These are phyloP conservation scores for Spongilla lacustris DNA, from an alignment of 37 sponge, comb jelly and placozoan species.

Conservation along the genomic window DNA sequence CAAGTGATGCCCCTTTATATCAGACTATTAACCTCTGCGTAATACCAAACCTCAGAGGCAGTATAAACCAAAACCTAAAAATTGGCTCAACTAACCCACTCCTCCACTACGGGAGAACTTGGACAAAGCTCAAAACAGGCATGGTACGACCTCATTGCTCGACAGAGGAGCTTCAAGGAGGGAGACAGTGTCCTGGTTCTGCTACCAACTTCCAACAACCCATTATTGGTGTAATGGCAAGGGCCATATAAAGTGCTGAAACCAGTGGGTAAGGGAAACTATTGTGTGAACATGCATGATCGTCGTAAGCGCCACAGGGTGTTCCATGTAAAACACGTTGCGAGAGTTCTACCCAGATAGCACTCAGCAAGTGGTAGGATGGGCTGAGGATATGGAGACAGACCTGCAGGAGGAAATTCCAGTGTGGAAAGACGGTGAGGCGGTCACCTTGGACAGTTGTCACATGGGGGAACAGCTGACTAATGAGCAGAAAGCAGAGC, in stretches of 20 bases:
- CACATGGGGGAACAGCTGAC: too few relatives aligned
- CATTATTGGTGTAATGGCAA: conserved; percentile 18
- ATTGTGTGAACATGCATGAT: conserved; percentile 35
- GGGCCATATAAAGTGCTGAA: conserved; percentile 36
- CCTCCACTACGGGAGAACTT: conserved; percentile 9
- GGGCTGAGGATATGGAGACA: too few relatives aligned
- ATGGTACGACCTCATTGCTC: conserved; percentile 25
- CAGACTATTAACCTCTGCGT: too few relatives aligned
- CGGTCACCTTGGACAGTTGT: too few relatives aligned
- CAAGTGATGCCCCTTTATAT: too few relatives aligned
- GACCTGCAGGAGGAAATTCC: too few relatives aligned
- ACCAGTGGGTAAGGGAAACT: conserved; percentile 23
- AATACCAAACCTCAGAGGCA: too few relatives aligned
- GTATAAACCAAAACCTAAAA: too few relatives aligned
- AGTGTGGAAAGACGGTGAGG: too few relatives aligned
- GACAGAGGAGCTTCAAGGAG: not conserved
- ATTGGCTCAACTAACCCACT: too few relatives aligned
- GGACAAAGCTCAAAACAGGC: conserved; percentile 20
- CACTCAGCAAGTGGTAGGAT: too few relatives aligned
- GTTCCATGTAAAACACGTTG: conserved; percentile 24
- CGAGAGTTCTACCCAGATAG: conserved; percentile 1
- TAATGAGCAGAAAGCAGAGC: too few relatives aligned
- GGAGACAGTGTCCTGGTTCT: conserved; percentile 41
- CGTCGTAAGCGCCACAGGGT: conserved; percentile 6
- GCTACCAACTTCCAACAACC: conserved; percentile 13